These are phyloP conservation scores for Hypocryptadius cinnamomeus DNA, from an alignment of 2,113 vertebrate species.

Conservation along the genomic window DNA sequence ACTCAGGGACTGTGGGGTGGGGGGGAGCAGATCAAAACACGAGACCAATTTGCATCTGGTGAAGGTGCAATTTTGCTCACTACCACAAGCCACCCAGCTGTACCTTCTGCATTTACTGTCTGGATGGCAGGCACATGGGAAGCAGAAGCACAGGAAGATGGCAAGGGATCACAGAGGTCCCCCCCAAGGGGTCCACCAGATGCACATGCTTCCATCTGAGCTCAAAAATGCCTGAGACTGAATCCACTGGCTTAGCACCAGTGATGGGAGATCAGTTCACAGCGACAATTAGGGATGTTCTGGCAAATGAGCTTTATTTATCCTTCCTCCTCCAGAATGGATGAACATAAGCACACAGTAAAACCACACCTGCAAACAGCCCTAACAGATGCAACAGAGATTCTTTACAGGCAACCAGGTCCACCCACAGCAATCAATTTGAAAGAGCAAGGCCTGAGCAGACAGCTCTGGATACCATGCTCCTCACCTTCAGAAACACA, in stretches of 20 bases:
- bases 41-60: not conserved
- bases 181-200: not conserved
- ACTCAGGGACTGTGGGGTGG: fast-evolving
- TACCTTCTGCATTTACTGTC: not conserved
- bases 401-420: not conserved
- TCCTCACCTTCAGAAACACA: not conserved
- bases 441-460: not conserved
- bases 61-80: not conserved
- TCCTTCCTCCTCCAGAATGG: not conserved
- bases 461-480: not conserved
- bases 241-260: fast-evolving
- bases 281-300: not conserved
- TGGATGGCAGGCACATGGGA: fast-evolving
- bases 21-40: not conserved
- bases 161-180: not conserved
- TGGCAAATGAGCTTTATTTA: not conserved
- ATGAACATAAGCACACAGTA: not conserved
- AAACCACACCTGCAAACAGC: not conserved
- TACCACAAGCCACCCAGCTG: not conserved
- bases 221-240: not conserved
- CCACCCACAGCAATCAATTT: not conserved
- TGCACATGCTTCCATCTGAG: not conserved
- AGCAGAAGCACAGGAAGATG: not conserved
- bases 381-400: not conserved
- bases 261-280: not conserved